Base-by-base conservation (phyloP, 2,113 vertebrate genomes). In the Hipposideros armiger region DNA sequence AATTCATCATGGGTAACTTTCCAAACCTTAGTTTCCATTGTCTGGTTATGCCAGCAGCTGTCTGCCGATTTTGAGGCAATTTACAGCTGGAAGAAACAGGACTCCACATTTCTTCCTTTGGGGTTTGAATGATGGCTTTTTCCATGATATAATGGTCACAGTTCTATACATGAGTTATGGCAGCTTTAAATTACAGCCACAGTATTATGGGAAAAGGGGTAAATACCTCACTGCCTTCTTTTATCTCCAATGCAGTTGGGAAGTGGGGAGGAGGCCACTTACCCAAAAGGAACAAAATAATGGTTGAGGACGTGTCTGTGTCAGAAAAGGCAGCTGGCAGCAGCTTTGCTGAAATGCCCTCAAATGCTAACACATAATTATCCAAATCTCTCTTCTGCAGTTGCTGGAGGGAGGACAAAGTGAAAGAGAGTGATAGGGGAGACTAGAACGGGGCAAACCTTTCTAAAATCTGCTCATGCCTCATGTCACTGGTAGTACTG, bases 151-250 rank as follows among this genome's bases (percentile, higher is more conserved):
- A 36, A 83, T 78, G 22, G 73, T 67, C 89, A 70, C 73, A 66
- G 50, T 77, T 92, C 72, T 90, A 40, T 28, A 92, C 72, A 56
- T 76, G 85, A 97, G 89, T 96, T 91, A 96, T 28, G 45, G 92
- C 30, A 42, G 74, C 89, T 96, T 72, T 96, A 80, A 96, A 91
- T 93, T 93, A 89, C 30, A 97, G 82, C 73, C 82, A 56, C 66
- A 83, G 66, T 52, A 86, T 80, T 82, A 80, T 64, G 91, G 90
- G 91, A 5, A 64, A 91, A 92, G 78, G 73, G 72, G 86, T 89
- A 91, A 91, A 91, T 95, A 76, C 67, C 73, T 93, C 86, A 42
- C 56, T 42, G n/a, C 64, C 11, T 73, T 36, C 88, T 94, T 92
- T 96, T 67, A 95, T 91, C 77, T 93, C 56, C n/a, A 76, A 80